Evolutionary conservation across 2,113 vertebrate genomes (phyloP), one percentile per base, ranked within the genome.

Genomic region (Fulmarus glacialis): DNA sequence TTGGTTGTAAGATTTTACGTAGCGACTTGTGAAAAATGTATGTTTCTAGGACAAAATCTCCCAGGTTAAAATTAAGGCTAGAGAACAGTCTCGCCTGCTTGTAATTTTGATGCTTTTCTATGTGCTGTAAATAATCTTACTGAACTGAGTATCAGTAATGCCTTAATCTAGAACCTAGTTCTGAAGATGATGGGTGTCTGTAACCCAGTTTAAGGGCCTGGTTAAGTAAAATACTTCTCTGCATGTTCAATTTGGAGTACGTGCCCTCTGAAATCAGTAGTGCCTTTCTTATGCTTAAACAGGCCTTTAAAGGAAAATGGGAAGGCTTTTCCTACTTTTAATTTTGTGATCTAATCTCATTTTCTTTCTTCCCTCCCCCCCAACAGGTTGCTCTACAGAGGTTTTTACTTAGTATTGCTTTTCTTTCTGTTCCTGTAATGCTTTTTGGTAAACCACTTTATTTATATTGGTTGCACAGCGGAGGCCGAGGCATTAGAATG

Each of bases 391-490:
- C 98, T 32, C 85, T 99, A 45, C 99, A 99, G 98, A 95, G 97
- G 22, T 98, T 99, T 96, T 96, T 99, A 71, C 85, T 99, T 43
- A 90, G 98, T 3, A 42, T 99, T 68, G 99, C 99, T 10, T 82
- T 99, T 13, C 96, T 99, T 77, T 99, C 98, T 2, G 99, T 99
- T 75, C 99, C 99, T 8, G 98, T 99, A 9, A 97, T 99, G 91
- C 98, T 99, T 87, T 68, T 99, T 88, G 99, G 99, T 38, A 99
- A 99, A 95, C 99, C 99, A 0, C 80, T 99, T 43, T 99, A 99
- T 97, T 98, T 99, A 55, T 98, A 99, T 55, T 99, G 99, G 99
- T 97, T 99, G 64, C 98, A 99, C 75, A 98, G 99, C 1, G 99
- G 99, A 81, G 97, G 97, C 64, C 98, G 86, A 21, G 98, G 97